Conservation (phyloP, 2,888 invertebrate species). For the Onchidella celtica region DNA sequence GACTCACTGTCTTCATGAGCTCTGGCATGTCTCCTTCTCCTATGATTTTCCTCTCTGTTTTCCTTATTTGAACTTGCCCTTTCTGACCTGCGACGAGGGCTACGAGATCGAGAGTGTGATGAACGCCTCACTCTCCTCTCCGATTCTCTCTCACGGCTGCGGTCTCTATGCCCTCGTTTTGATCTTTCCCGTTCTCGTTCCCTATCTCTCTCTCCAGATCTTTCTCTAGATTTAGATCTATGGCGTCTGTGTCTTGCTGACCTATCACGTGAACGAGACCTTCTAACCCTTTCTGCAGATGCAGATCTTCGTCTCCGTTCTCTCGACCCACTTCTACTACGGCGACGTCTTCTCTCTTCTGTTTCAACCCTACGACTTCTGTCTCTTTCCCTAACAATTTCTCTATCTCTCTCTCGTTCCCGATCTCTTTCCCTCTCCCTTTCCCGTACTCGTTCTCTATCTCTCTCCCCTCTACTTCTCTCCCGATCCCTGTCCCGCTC, state of each 20-base stretch:
- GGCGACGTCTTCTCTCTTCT: slow-evolving; percentile 38
- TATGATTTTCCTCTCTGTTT: slow-evolving; percentile 45
- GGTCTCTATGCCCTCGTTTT: slow-evolving; percentile 32
- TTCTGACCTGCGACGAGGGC: slow-evolving; percentile 48
- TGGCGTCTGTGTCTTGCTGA: slow-evolving; percentile 51
- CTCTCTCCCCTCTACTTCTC: slow-evolving; percentile 52
- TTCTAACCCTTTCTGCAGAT: slow-evolving; percentile 57
- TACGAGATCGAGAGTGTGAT: slow-evolving; percentile 43
- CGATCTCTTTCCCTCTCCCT: slow-evolving; percentile 51
- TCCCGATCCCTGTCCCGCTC: slow-evolving; percentile 79
- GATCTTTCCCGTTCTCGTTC: slow-evolving; percentile 51
- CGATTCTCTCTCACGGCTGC: slow-evolving; percentile 37
- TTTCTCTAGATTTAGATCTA: slow-evolving; percentile 48
- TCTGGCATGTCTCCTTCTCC: slow-evolving; percentile 20
- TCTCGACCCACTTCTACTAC: slow-evolving; percentile 57
- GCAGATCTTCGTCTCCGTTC: slow-evolving; percentile 59
- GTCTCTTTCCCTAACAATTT: slow-evolving; percentile 30
- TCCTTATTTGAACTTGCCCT: slow-evolving; percentile 51
- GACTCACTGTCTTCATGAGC: slow-evolving; percentile 24
- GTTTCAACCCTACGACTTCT: slow-evolving; percentile 51
- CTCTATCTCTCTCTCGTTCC: slow-evolving; percentile 32
- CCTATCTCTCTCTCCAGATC: slow-evolving; percentile 50
- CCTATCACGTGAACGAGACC: slow-evolving; percentile 58
- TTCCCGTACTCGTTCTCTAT: slow-evolving; percentile 46
- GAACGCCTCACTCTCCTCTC: slow-evolving; percentile 40